Evolutionary conservation across 2,888 invertebrate genomes (phyloP).

Genomic region (Chirona hameri): DNA sequence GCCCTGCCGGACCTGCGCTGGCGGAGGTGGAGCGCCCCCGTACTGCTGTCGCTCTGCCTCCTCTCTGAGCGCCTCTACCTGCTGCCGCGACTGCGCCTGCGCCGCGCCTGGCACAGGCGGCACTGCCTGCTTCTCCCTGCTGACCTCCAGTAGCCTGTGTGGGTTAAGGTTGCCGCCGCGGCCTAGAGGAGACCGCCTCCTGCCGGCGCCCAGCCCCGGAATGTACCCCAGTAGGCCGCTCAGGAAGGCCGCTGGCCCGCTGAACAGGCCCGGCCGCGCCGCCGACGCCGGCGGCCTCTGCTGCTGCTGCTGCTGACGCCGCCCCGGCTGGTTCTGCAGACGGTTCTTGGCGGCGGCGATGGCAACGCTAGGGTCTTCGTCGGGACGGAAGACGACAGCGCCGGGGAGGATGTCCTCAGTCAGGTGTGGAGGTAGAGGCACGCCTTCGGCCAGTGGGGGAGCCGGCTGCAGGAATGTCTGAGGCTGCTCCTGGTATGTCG

Average conservation of each 20-base stretch:
- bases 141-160: slow-evolving; percentile 1
- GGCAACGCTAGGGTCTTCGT: neutral
- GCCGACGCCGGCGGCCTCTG: neutral
- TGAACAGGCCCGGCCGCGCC: neutral
- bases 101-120: neutral
- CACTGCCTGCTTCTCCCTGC: neutral
- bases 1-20: too few relatives aligned
- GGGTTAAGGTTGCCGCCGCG: neutral
- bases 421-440: neutral
- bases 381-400: neutral
- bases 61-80: neutral
- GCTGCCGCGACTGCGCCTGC: neutral
- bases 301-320: slow-evolving; percentile 1
- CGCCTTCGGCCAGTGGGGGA: neutral
- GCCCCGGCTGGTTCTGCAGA: neutral
- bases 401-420: slow-evolving; percentile 1
- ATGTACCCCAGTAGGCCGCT: neutral
- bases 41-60: neutral
- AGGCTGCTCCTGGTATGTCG: neutral
- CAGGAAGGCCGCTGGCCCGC: neutral
- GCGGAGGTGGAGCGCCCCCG: too few relatives aligned
- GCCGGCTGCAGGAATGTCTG: neutral
- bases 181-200: neutral
- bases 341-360: neutral
- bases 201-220: neutral